A percentile compares a stretch with the other conserved stretches of the same genome.
phyloP scores from a whole-genome alignment of 1,140 invertebrate genomes.

The Trichomalopsis sarcophagae region DNA sequence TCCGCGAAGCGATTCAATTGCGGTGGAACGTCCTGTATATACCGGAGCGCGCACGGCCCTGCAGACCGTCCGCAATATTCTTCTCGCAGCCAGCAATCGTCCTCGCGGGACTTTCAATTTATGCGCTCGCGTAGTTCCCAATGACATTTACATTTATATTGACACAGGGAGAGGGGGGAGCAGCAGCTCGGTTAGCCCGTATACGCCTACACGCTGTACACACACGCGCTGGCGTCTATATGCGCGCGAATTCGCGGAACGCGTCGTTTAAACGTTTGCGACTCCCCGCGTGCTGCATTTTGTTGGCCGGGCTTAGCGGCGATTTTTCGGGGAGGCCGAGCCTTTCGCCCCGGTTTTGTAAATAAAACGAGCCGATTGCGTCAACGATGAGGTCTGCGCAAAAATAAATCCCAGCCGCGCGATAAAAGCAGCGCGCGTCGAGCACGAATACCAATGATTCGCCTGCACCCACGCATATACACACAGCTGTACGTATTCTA shows the following conservation, averaged over 20 bases:
- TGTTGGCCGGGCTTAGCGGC: not conserved
- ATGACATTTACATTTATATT: conserved; percentile 74
- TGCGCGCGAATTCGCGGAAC: not conserved
- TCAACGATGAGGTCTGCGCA: not conserved
- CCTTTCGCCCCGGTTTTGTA: not conserved
- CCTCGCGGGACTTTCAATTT: conserved; percentile 64
- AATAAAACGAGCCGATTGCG: not conserved
- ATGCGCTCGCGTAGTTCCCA: conserved; percentile 59
- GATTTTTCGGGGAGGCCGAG: not conserved
- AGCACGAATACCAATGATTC: not conserved
- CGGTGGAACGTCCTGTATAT: conserved; percentile 60
- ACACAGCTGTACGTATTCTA: too few species aligned
- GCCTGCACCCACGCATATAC: not conserved
- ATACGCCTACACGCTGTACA: not conserved
- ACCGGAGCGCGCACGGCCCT: conserved; percentile 54
- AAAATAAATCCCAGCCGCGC: not conserved
- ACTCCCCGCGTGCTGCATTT: not conserved
- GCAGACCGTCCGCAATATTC: conserved; percentile 66
- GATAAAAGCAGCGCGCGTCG: not conserved
- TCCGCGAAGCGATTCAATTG: conserved; percentile 69
- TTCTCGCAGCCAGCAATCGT: conserved; percentile 64
- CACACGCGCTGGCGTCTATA: not conserved
- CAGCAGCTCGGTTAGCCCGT: not conserved
- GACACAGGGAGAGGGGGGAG: conserved; percentile 54
- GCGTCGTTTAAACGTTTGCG: conserved; percentile 31